Evolutionary conservation across 2,888 invertebrate species (phyloP).

Genomic region (Cybosia mesomella): DNA sequence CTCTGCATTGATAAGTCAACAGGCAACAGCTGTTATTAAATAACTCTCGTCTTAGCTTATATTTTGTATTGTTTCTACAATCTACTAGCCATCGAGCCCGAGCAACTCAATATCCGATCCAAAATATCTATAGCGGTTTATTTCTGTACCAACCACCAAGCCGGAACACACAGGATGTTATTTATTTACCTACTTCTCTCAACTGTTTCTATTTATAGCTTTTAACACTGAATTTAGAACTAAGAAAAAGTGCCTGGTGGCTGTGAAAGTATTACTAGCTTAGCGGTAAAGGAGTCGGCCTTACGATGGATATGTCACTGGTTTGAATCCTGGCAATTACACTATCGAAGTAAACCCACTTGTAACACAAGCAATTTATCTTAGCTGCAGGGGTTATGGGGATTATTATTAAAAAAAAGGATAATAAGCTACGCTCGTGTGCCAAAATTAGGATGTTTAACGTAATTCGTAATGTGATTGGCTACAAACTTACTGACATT

Average conservation of each 20-base stretch:
- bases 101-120: slow-evolving; percentile 2
- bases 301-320: not conserved
- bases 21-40: no score
- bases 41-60: no score
- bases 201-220: slow-evolving; percentile 42
- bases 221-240: slow-evolving; percentile 5
- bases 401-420: no score
- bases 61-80: not conserved
- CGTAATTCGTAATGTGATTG: no score
- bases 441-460: no score
- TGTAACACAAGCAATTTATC: no score
- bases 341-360: no score
- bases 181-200: slow-evolving; percentile 41
- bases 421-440: no score
- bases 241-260: not conserved
- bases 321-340: no score
- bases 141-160: slow-evolving; percentile 29
- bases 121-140: slow-evolving; percentile 34
- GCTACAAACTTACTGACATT: no score
- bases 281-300: not conserved
- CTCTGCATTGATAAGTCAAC: no score
- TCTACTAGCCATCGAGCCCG: not conserved
- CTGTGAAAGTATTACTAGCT: not conserved
- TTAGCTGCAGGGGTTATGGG: no score
- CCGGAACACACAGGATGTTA: slow-evolving; percentile 48